These are phyloP conservation scores for Galeopsomyia nigrocyanea DNA, from an alignment of 2,888 invertebrate species.

Conservation along the genomic window DNA sequence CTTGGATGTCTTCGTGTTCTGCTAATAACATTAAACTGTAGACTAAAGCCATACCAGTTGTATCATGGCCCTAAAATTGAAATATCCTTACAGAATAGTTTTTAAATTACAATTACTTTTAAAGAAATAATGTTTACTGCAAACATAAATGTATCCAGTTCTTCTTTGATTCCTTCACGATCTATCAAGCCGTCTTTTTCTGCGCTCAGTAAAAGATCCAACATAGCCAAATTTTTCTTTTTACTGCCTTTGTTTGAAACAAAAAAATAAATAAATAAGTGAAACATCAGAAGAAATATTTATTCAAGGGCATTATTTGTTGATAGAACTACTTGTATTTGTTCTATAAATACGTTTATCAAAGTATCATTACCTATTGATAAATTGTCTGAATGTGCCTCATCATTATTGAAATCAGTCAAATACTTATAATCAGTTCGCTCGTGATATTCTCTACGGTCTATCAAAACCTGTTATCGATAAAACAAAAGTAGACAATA, in stretches of 20 bases:
- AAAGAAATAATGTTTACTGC: constrained; percentile 42
- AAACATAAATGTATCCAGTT: constrained; percentile 62
- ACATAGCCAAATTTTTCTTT: constrained; percentile 56
- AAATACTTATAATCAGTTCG: constrained; percentile 30
- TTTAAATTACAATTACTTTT: not conserved
- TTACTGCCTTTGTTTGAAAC: constrained; percentile 22
- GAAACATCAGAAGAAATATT: not conserved
- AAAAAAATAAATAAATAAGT: not conserved
- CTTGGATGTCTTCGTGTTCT: constrained; percentile 66
- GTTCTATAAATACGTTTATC: not conserved
- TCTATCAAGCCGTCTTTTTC: constrained; percentile 55
- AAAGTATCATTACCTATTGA: constrained; percentile 16
- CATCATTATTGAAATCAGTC: constrained; percentile 2
- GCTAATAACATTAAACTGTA: constrained; percentile 71
- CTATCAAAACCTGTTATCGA: constrained; percentile 38
- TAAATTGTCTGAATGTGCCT: not conserved
- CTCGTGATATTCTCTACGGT: constrained; percentile 44
- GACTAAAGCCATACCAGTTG: constrained; percentile 72
- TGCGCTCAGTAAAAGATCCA: constrained; percentile 59
- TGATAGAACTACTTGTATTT: not conserved
- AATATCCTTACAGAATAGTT: not conserved
- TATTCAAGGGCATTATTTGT: not conserved
- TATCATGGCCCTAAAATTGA: constrained; percentile 73
- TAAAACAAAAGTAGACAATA: not conserved
- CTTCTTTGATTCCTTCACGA: constrained; percentile 60